Evolutionary conservation across 2,888 invertebrate species (phyloP), one percentile per base, ranked within the genome.

Genomic region (Altica lythri): DNA sequence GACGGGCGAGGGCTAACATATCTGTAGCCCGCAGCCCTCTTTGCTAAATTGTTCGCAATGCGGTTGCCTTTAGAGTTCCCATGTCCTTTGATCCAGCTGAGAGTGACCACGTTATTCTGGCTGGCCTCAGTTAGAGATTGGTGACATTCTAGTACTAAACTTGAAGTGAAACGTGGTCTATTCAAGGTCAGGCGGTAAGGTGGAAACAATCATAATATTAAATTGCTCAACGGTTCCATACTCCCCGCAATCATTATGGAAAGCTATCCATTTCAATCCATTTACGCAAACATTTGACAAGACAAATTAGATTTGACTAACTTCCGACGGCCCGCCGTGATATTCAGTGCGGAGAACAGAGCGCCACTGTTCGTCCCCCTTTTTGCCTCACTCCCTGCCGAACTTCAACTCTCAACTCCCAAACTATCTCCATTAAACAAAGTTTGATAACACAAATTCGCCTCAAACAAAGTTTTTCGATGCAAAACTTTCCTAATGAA

Each of bases 361-460:
- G 6, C 4, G 32, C 12, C 5, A 10, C 4, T 4, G 32, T 4
- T 4, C 22, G n/a, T n/a, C n/a, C n/a, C n/a, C n/a, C n/a, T n/a
- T n/a, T n/a, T n/a, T n/a, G n/a, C n/a, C n/a, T n/a, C 27, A 32
- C 12, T 22, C 30, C 43, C 38, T 49, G 22, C 18, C 49, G 19
- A 38, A 44, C 45, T 45, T 13, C 10, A 40, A 40, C 22, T 40
- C 38, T 22, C 32, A 58, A 53, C 56, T 53, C 29, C 34, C 51
- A 34, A 64, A 66, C 66, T 64, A 66, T 65, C 63, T 62, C 66
- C 63, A 66, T 66, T 64, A 66, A 63, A 65, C 60, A 62, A 62
- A 62, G 60, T 62, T 60, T 54, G 61, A 61, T 61, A 59, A 57
- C 61, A 52, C 40, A 51, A 60, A 53, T 60, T 57, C 55, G 55